Evolutionary conservation across 1,140 invertebrate genomes (phyloP).

Genomic region (Drosophila watanabei): DNA sequence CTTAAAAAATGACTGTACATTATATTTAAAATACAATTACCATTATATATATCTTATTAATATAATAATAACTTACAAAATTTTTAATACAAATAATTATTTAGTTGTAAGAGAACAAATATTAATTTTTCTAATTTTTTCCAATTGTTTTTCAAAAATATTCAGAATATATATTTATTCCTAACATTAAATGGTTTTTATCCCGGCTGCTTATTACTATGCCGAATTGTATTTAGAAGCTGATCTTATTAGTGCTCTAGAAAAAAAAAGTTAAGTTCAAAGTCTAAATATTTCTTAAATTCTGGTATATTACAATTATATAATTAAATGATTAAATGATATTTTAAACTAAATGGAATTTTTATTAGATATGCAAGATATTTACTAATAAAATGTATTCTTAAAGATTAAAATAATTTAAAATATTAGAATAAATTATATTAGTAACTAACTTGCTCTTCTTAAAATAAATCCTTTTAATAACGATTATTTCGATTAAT

Average conservation of each 20-base stretch:
- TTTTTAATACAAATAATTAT: no score
- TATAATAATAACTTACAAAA: not conserved
- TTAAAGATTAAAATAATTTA: not conserved
- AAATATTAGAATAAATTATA: not conserved
- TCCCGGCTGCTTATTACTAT: not conserved
- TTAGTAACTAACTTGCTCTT: no score
- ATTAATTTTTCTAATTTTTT: not conserved
- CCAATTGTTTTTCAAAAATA: no score
- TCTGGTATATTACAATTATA: no score
- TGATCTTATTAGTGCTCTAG: not conserved
- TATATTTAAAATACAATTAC: not conserved
- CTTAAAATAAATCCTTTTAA: not conserved
- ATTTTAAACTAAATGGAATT: no score
- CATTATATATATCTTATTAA: not conserved
- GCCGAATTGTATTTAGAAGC: no score
- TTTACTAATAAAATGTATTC: not conserved
- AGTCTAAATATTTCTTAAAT: not conserved
- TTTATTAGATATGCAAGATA: no score
- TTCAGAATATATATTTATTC: no score
- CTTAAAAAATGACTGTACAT: no score
- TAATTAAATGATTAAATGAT: no score
- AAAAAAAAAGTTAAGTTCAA: not conserved
- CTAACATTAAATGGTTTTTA: not conserved
- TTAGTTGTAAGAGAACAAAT: not conserved
- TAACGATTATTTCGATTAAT: fast-evolving